phyloP scores from a whole-genome alignment of 2,888 invertebrate genomes.

The Torymus tubicola region DNA sequence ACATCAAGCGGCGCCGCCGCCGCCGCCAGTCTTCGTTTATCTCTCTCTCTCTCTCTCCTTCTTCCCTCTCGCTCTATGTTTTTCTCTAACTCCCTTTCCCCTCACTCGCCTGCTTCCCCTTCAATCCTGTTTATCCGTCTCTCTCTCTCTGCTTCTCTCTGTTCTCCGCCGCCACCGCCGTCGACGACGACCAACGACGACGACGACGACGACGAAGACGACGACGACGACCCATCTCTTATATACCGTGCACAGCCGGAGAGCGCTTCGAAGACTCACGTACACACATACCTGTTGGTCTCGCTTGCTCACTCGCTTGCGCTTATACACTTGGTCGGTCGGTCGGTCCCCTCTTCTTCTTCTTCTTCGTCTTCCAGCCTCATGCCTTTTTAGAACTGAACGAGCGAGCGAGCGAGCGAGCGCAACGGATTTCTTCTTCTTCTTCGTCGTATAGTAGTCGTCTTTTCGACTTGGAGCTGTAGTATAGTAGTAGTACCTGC shows the following conservation, averaged over 20 bases:
- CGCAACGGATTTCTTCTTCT: slow-evolving; percentile 57
- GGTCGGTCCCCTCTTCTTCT: too few relatives aligned
- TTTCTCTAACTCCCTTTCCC: slow-evolving; percentile 63
- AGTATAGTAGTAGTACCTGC: too few relatives aligned
- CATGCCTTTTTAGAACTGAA: slow-evolving; percentile 41
- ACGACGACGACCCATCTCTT: too few relatives aligned
- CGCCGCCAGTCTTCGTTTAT: slow-evolving; percentile 59
- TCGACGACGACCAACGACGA: too few relatives aligned
- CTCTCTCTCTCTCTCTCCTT: slow-evolving; percentile 59
- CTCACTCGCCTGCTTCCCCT: neutral
- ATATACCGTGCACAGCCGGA: too few relatives aligned
- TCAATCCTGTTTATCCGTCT: slow-evolving; percentile 57
- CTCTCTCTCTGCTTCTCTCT: slow-evolving; percentile 38
- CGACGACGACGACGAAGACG: too few relatives aligned
- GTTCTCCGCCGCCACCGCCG: slow-evolving; percentile 35
- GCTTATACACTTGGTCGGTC: too few relatives aligned
- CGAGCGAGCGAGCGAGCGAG: slow-evolving; percentile 36
- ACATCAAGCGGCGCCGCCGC: slow-evolving; percentile 75
- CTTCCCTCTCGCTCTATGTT: slow-evolving; percentile 48
- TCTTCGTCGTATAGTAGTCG: too few relatives aligned
- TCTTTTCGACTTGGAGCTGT: too few relatives aligned
- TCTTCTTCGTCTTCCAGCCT: too few relatives aligned
- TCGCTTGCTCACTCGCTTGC: too few relatives aligned
- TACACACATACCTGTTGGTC: slow-evolving; percentile 39
- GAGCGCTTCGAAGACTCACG: neutral